These are phyloP conservation scores for Noctua fimbriata DNA, from an alignment of 2,888 invertebrate species.

Conservation along the genomic window DNA sequence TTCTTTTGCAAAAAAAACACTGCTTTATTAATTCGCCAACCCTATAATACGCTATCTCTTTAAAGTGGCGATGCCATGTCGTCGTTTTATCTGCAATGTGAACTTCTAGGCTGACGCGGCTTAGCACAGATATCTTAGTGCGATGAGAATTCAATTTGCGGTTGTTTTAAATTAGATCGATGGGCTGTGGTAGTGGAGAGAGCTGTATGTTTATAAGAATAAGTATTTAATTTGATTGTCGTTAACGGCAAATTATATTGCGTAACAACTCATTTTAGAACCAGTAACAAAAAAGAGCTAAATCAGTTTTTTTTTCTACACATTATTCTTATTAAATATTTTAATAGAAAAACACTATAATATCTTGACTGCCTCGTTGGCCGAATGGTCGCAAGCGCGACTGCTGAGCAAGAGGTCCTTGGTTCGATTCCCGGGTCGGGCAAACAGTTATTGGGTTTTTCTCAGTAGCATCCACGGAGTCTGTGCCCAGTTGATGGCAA, in stretches of 20 bases:
- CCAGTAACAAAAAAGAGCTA: not conserved
- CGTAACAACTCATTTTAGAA: not conserved
- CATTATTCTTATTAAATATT: too few relatives aligned
- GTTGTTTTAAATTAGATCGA: constrained; percentile 39
- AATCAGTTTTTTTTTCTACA: not conserved
- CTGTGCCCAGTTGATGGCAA: too few relatives aligned
- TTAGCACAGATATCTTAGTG: constrained; percentile 47
- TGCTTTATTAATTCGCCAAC: constrained; percentile 41
- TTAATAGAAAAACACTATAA: too few relatives aligned
- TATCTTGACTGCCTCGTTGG: too few relatives aligned
- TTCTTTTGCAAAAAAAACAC: not conserved
- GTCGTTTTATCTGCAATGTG: constrained; percentile 60
- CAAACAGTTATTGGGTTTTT: too few relatives aligned
- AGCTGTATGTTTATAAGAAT: not conserved
- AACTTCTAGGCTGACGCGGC: constrained; percentile 57
- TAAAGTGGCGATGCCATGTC: constrained; percentile 68
- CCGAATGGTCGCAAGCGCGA: too few relatives aligned
- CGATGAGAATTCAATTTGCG: constrained; percentile 57
- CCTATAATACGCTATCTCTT: constrained; percentile 64
- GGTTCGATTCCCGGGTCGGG: too few relatives aligned
- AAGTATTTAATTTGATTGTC: not conserved
- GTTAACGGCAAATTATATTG: too few relatives aligned
- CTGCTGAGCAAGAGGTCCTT: too few relatives aligned
- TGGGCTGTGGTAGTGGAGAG: not conserved
- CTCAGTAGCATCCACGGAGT: too few relatives aligned